Conservation (phyloP, 1,140 invertebrate species). For the Apis laboriosa region DNA sequence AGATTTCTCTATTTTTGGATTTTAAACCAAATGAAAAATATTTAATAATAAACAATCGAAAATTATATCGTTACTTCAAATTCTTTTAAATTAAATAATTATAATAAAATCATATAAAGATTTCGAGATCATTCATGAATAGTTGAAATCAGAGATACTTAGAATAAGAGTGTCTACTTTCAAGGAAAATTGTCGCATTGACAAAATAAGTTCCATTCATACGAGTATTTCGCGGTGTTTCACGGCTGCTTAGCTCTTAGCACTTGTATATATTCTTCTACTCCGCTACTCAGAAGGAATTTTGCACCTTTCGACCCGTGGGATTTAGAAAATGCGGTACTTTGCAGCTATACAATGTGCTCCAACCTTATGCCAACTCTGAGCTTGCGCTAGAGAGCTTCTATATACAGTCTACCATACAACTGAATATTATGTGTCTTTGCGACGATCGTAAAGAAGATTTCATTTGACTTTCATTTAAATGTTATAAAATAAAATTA, state of each 20-base stretch:
- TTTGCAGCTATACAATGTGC: slow-evolving; percentile 58
- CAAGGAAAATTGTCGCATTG: background rate
- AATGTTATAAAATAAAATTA: background rate
- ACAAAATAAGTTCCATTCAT: background rate
- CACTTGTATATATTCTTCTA: slow-evolving; percentile 26
- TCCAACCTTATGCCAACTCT: slow-evolving; percentile 18
- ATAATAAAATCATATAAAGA: too few relatives aligned
- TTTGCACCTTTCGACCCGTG: slow-evolving; percentile 51
- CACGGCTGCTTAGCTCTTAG: slow-evolving; percentile 15
- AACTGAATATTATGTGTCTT: background rate
- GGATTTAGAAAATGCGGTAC: slow-evolving; percentile 68
- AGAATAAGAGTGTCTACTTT: too few relatives aligned
- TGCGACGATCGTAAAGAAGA: background rate
- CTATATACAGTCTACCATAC: slow-evolving; percentile 42
- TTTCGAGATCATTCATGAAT: too few relatives aligned
- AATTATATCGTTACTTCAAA: too few relatives aligned
- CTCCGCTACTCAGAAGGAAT: slow-evolving; percentile 43
- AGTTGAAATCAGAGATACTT: too few relatives aligned
- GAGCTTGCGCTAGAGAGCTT: slow-evolving; percentile 41
- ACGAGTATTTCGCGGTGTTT: slow-evolving; percentile 2
- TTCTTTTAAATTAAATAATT: too few relatives aligned
- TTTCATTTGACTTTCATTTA: background rate
- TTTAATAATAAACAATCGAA: too few relatives aligned
- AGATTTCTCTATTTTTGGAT: background rate
- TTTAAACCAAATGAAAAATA: too few relatives aligned